phyloP scores from a whole-genome alignment of 2,113 vertebrate species.

The Grammomys surdaster region DNA sequence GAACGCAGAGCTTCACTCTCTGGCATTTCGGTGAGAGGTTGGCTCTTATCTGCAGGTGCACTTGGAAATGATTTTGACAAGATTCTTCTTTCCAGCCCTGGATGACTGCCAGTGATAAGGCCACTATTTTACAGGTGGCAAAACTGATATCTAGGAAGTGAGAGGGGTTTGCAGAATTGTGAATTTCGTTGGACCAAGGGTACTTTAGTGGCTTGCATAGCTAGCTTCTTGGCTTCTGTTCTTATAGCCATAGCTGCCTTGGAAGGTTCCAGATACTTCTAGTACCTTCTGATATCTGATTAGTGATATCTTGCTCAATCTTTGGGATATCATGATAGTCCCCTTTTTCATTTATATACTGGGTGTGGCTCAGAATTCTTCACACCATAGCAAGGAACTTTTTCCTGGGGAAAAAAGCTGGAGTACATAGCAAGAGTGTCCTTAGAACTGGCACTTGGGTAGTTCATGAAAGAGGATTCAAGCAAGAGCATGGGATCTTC shows the following conservation, averaged over 20 bases:
- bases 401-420: background rate
- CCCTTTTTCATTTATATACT: background rate
- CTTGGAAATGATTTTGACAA: background rate
- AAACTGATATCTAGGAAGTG: background rate
- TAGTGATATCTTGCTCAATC: background rate
- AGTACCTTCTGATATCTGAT: background rate
- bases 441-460: background rate
- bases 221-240: background rate
- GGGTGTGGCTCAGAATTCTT: background rate
- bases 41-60: background rate
- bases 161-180: background rate
- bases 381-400: background rate
- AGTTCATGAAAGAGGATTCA: background rate
- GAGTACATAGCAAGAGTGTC: fast-evolving
- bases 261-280: background rate
- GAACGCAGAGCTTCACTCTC: background rate
- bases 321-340: background rate
- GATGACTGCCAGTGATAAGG: background rate
- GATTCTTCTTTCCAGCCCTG: background rate
- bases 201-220: background rate
- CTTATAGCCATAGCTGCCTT: background rate
- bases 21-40: background rate
- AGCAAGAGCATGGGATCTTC: background rate
- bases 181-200: background rate
- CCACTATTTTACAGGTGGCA: background rate